These are phyloP conservation scores for Dromococcyx pavoninus DNA, from an alignment of 2,797 vertebrate genomes.

Conservation along the genomic window DNA sequence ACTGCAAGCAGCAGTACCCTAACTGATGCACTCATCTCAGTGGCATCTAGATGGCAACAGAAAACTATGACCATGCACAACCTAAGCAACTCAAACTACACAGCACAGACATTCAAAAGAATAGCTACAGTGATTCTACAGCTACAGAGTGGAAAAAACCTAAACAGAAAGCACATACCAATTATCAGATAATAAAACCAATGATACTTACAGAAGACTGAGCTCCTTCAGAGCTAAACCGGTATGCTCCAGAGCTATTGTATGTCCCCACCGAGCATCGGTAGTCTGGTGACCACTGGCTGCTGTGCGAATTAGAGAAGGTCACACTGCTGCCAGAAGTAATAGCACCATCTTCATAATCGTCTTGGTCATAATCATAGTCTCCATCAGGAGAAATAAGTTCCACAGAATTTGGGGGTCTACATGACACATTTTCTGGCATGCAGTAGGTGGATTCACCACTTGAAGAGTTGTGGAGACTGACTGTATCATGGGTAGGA, in stretches of 20 bases:
- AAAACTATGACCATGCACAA: background rate
- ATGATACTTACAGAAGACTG: conserved; percentile 90
- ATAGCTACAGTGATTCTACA: background rate
- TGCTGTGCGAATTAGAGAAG: conserved; percentile 86
- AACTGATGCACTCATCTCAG: background rate
- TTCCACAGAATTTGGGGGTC: conserved; percentile 77
- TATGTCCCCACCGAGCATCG: conserved; percentile 90
- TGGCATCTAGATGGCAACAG: conserved; percentile 21
- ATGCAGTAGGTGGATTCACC: conserved; percentile 84
- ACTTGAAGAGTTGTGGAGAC: conserved; percentile 74
- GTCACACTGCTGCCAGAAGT: conserved; percentile 89
- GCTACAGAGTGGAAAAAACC: background rate
- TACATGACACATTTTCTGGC: conserved; percentile 76
- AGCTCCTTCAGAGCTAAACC: conserved; percentile 93
- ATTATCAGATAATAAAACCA: background rate
- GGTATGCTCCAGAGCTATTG: conserved; percentile 91
- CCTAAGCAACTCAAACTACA: background rate
- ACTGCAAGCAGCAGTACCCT: background rate
- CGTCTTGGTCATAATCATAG: conserved; percentile 90
- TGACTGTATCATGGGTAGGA: conserved; percentile 55
- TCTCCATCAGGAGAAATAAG: conserved; percentile 89
- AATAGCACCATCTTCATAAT: conserved; percentile 89
- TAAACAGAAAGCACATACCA: background rate
- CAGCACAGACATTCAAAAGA: background rate
- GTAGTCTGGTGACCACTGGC: conserved; percentile 92